Evolutionary conservation across 92 coral and sea anemone species (phyloP), one percentile per base, ranked within the genome.

Genomic region (Actinernus sp.): DNA sequence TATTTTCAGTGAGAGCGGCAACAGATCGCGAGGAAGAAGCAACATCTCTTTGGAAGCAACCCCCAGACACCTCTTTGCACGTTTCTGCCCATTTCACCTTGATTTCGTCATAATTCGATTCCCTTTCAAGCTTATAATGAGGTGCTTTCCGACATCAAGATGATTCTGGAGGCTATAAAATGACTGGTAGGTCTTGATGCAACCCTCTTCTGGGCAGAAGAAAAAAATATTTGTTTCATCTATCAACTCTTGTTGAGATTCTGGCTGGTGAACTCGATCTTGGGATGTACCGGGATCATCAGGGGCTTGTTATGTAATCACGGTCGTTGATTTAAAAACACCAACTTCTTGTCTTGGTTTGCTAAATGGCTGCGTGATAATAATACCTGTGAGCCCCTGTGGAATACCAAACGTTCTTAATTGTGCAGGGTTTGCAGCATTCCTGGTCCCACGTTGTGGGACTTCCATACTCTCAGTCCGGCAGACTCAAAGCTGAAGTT

Each of bases 101-200:
- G 26, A 44, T 19, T 14, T 25, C 25, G 52, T 38, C 68, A 17
- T 61, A 61, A 23, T 9, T 25, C 3, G 25, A 13, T 7, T 61
- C 68, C 17, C 55, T 23, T 17, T 61, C 64, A 4, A 54, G 34
- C 16, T 19, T 49, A n/a, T 14, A 12, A 68, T 33, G 29, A 58
- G n/a, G 68, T 78, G 68, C 19, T 47, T 78, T 2, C 84, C 84
- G 30, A 45, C 66, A 31, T 78, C 78, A 51, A 68, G 69, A 71
- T 78, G 70, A 40, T 24, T 29, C 48, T 78, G 62, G 32, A 68
- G 69, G 5, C 37, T 32, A 26, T 24, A 18, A 36, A 18, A 45
- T 29, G 58, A 55, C 33, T 56, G 65, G 56, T 31, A 67, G 3
- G 51, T 45, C 47, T 78, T 67, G 45, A 67, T 49, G 32, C 84